Evolutionary conservation across 2,113 vertebrate species (phyloP).

Genomic region (Ameiurus melas): DNA sequence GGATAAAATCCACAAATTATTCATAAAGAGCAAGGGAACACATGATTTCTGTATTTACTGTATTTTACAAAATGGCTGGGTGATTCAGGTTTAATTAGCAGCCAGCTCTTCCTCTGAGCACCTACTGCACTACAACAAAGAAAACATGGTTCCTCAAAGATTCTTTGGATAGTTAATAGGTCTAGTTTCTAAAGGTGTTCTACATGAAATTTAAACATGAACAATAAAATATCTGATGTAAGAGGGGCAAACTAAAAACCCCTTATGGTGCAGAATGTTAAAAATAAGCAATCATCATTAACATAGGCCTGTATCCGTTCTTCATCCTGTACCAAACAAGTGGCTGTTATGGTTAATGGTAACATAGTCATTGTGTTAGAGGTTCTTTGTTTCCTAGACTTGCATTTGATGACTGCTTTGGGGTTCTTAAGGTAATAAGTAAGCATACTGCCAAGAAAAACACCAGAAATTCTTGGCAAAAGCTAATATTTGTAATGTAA

Average conservation of each 20-base stretch:
- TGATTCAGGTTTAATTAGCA: slow-evolving; percentile 25
- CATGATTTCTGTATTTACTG: slow-evolving; percentile 62
- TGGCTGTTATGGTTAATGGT: not conserved
- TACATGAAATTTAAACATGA: slow-evolving; percentile 27
- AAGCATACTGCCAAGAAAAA: slow-evolving; percentile 63
- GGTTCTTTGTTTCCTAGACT: slow-evolving; percentile 7
- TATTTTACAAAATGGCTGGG: slow-evolving; percentile 59
- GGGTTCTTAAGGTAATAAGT: slow-evolving; percentile 48
- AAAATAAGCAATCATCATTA: not conserved
- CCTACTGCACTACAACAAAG: not conserved
- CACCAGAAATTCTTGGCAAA: slow-evolving; percentile 66
- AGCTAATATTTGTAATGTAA: slow-evolving; percentile 65
- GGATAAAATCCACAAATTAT: slow-evolving; percentile 60
- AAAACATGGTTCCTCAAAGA: not conserved
- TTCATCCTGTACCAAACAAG: slow-evolving; percentile 4
- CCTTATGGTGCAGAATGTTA: not conserved
- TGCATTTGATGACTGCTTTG: slow-evolving; percentile 51
- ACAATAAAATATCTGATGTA: not conserved
- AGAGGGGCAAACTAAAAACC: not conserved
- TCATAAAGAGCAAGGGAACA: slow-evolving; percentile 62
- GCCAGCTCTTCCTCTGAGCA: not conserved
- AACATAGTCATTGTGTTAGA: slow-evolving; percentile 7
- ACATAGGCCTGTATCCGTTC: not conserved
- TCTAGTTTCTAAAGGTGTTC: not conserved
- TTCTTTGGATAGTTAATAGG: not conserved